Evolutionary conservation across 2,888 invertebrate species (phyloP), one percentile per base, ranked within the genome.

Genomic region (Ectobius pallidus): DNA sequence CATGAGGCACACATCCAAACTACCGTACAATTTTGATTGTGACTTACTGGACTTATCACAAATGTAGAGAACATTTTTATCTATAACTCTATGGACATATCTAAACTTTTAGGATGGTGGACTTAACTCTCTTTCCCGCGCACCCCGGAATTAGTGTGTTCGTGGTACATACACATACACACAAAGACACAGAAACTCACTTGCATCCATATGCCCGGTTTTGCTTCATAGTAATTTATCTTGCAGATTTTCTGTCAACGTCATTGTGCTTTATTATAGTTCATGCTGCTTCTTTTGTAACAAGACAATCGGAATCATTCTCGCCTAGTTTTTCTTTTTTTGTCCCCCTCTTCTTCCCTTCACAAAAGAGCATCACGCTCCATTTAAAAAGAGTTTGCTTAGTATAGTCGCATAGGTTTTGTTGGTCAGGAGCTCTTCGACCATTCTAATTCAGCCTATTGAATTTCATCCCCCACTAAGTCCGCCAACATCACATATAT

Each of bases 361-460:
- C n/a, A 18, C n/a, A 18, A n/a, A 27, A 16, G 61, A 27, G 39
- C 70, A 70, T 7, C 70, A 70, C 70, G 70, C 70, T 70, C 70
- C 61, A 70, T 58, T 70, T 70, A 18, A 69, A 49, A 14, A 39
- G 16, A 7, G 14, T 25, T 58, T 25, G 22, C 22, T 25, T n/a
- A 22, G 20, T 22, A 20, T 14, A 32, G 39, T 20, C 22, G 55
- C 69, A 32, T 69, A 34, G 49, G 32, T n/a, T 27, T 20, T 69
- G 68, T 69, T 69, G 32, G 6, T 18, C 3, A 25, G 25, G 22
- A 52, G n/a, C n/a, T n/a, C n/a, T n/a, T n/a, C n/a, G n/a, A n/a
- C n/a, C n/a, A n/a, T 20, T 22, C 52, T 18, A 58, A 30, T 58
- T n/a, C 30, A n/a, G n/a, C n/a, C 32, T 1, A n/a, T 58, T n/a